Base-by-base conservation (phyloP, 2,113 vertebrate genomes). In the Forbesichthys agassizii region DNA sequence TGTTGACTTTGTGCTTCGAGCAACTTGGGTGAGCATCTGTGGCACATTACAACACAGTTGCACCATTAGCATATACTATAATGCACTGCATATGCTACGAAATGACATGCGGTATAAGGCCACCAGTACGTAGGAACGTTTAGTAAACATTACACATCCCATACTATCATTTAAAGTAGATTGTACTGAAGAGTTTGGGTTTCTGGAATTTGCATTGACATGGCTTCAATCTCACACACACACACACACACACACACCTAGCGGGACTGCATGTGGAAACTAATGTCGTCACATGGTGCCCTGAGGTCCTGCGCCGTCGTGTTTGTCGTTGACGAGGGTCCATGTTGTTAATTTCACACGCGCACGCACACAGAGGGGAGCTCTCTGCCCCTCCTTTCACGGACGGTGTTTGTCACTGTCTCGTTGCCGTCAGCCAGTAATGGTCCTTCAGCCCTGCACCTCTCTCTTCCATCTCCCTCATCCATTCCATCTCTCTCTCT, bases 331-430 rank as follows among this genome's bases (percentile, higher is more conserved):
- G 13, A 10, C n/a, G 60, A 11, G 12, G 16, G 66, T 67, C 55
- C 33, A 16, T 71, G 42, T 76, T 80, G 59, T 74, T 84, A 69
- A 81, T 80, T 84, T 82, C 65, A 84, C 78, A 73, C 82, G n/a
- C 61, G 46, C 60, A 62, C 77, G 64, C 3, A 57, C 13, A 56
- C 18, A 70, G 36, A 13, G 36, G 69, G 33, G 18, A 48, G 47
- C 64, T 42, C 20, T 16, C 8, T 42, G 46, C 60, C 33, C n/a
- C 9, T 48, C 16, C 48, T 48, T 33, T 54, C 48, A 55, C 65
- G 72, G 48, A 20, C 59, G 33, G 9, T 64, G 49, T 57, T 71
- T 71, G 47, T 64, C 63, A 36, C 0, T n/a, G 46, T 73, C 69
- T 68, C 12, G 48, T 48, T 64, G 56, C 48, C 63, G 27, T 42